A percentile compares a stretch with the other conserved stretches of the same genome.
phyloP scores from a whole-genome alignment of 2,113 vertebrate genomes.

The Aldabrachelys gigantea region DNA sequence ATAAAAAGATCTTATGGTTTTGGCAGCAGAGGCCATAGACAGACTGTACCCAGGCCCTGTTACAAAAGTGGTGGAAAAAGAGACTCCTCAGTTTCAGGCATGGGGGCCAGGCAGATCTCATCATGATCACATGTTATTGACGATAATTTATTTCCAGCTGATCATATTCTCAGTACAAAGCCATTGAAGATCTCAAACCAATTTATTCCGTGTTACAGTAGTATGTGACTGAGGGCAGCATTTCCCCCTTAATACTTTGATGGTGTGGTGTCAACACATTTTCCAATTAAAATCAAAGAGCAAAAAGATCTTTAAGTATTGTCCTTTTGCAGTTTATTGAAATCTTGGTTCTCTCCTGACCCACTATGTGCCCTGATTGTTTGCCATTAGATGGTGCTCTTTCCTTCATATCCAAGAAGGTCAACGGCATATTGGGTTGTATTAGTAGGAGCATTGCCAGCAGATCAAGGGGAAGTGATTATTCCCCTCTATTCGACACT shows the following conservation, averaged over 20 bases:
- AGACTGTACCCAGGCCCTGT: not conserved
- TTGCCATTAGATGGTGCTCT: conserved; percentile 65
- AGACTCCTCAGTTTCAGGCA: not conserved
- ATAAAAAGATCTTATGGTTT: not conserved
- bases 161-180: not conserved
- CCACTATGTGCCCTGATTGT: rapidly evolving
- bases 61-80: not conserved
- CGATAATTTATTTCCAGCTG: not conserved
- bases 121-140: not conserved
- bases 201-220: not conserved
- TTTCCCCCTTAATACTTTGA: not conserved
- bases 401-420: not conserved
- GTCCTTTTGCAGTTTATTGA: not conserved
- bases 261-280: not conserved
- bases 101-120: not conserved
- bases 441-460: no score
- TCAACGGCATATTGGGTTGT: no score
- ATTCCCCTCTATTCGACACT: no score
- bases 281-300: not conserved
- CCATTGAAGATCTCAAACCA: not conserved
- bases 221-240: not conserved
- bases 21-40: not conserved
- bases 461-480: no score
- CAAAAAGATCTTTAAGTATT: no score
- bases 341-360: rapidly evolving